A percentile compares a stretch with the other conserved stretches of the same genome.
Evolutionary conservation across 2,888 invertebrate species (phyloP).

Genomic region (Trimorus sp.): DNA sequence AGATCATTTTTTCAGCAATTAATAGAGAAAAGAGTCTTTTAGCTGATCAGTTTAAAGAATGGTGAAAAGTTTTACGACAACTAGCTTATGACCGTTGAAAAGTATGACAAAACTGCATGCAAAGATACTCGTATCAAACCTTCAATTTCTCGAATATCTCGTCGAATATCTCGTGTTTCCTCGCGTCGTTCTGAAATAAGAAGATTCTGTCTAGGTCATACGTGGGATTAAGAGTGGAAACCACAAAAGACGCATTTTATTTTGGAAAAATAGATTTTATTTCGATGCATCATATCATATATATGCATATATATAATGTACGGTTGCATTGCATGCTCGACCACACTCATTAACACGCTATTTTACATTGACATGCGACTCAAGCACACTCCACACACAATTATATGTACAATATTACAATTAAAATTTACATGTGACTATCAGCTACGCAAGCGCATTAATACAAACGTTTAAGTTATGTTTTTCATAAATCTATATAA

Average conservation of each 20-base stretch:
- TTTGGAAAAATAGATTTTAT: slow-evolving; percentile 35
- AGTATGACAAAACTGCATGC: slow-evolving; percentile 70
- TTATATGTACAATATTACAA: no score
- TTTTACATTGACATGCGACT: no score
- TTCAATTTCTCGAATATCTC: slow-evolving; percentile 81
- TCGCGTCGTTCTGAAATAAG: slow-evolving; percentile 78
- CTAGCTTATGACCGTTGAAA: background rate
- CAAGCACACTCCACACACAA: no score
- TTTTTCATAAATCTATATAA: background rate
- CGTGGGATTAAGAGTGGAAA: slow-evolving; percentile 48
- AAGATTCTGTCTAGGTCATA: slow-evolving; percentile 10
- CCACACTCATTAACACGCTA: no score
- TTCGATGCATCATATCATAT: no score
- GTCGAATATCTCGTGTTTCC: slow-evolving; percentile 76
- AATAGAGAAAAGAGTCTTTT: no score
- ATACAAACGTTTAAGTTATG: background rate
- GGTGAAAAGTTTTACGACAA: no score
- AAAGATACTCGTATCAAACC: slow-evolving; percentile 77
- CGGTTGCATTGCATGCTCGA: no score
- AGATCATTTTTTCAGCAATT: no score
- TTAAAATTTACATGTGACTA: background rate
- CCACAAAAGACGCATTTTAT: slow-evolving; percentile 27
- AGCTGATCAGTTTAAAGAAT: no score
- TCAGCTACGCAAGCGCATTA: background rate
- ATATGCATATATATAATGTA: no score